A percentile compares a stretch with the other conserved stretches of the same genome.
phyloP scores from a whole-genome alignment of 1,140 invertebrate genomes.

The Cylas formicarius region DNA sequence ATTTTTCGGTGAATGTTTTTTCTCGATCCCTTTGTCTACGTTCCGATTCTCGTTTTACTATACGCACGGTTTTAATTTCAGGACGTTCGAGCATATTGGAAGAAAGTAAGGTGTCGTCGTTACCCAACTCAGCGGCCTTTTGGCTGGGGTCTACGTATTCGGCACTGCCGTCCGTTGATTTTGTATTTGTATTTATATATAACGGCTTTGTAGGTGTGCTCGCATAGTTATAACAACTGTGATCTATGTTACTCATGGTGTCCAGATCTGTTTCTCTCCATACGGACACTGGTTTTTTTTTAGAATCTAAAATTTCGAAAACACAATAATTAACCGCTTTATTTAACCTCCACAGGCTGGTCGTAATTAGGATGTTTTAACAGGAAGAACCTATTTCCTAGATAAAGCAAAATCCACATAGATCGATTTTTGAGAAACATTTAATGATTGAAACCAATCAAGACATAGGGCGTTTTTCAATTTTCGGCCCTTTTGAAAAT shows the following conservation, averaged over 20 bases:
- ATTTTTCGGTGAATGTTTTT: slow-evolving; percentile 39
- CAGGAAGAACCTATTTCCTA: too few relatives aligned
- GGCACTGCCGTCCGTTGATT: slow-evolving; percentile 15
- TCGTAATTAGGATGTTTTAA: too few relatives aligned
- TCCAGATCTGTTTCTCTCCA: slow-evolving; percentile 91
- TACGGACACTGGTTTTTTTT: slow-evolving; percentile 43
- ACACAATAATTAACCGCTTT: too few relatives aligned
- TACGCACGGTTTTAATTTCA: slow-evolving; percentile 87
- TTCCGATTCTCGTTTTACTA: slow-evolving; percentile 87
- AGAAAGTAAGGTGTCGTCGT: slow-evolving; percentile 30
- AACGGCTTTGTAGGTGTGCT: slow-evolving; percentile 28
- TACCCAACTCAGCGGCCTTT: slow-evolving; percentile 32
- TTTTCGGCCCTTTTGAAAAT: too few relatives aligned
- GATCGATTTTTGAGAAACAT: too few relatives aligned
- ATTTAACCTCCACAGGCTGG: too few relatives aligned
- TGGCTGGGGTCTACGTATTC: slow-evolving; percentile 29
- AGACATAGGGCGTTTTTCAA: too few relatives aligned
- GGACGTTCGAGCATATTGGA: slow-evolving; percentile 61
- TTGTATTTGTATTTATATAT: slow-evolving; percentile 34
- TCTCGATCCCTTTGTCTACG: slow-evolving; percentile 67
- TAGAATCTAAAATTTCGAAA: slow-evolving; percentile 24
- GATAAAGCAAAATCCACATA: too few relatives aligned
- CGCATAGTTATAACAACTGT: slow-evolving; percentile 41
- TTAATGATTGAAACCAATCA: too few relatives aligned
- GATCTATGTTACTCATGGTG: slow-evolving; percentile 60